Evolutionary conservation across 2,797 vertebrate species (phyloP).

Genomic region (Alfaro cultratus): DNA sequence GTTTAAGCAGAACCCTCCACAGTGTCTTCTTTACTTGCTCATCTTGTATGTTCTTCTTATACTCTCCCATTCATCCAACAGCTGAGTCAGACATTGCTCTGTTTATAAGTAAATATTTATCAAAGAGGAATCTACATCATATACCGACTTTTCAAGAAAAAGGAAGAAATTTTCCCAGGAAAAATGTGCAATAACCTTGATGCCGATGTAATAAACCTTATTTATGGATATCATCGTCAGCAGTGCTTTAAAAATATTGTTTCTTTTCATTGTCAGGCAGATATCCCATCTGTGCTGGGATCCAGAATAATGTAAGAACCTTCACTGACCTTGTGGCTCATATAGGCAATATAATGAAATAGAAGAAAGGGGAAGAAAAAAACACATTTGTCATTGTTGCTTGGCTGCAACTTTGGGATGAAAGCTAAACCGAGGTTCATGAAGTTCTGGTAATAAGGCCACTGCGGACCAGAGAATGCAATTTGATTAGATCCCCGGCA

Average conservation of each 20-base stretch:
- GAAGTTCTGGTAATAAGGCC: slow-evolving; percentile 64
- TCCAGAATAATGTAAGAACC: slow-evolving; percentile 10
- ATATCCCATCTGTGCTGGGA: slow-evolving; percentile 1
- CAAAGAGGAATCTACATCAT: background rate
- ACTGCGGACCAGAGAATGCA: slow-evolving; percentile 43
- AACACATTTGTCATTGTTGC: background rate
- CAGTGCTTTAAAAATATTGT: slow-evolving; percentile 19
- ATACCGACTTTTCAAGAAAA: background rate
- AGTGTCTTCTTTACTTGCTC: slow-evolving; percentile 7
- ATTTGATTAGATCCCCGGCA: slow-evolving; percentile 15
- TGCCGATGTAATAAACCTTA: background rate
- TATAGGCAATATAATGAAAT: background rate
- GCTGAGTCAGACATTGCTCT: background rate
- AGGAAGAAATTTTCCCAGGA: background rate
- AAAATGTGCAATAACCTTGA: background rate
- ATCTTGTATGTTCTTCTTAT: background rate
- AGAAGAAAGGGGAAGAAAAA: background rate
- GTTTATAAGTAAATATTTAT: background rate
- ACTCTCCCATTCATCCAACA: background rate
- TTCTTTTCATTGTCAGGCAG: background rate
- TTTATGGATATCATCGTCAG: background rate
- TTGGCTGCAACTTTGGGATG: background rate
- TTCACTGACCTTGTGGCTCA: slow-evolving; percentile 24
- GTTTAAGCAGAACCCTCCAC: slow-evolving; percentile 17
- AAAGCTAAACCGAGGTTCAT: slow-evolving; percentile 23